Evolutionary conservation across 2,888 invertebrate species (phyloP).

Genomic region (Cacoxenus indagator): DNA sequence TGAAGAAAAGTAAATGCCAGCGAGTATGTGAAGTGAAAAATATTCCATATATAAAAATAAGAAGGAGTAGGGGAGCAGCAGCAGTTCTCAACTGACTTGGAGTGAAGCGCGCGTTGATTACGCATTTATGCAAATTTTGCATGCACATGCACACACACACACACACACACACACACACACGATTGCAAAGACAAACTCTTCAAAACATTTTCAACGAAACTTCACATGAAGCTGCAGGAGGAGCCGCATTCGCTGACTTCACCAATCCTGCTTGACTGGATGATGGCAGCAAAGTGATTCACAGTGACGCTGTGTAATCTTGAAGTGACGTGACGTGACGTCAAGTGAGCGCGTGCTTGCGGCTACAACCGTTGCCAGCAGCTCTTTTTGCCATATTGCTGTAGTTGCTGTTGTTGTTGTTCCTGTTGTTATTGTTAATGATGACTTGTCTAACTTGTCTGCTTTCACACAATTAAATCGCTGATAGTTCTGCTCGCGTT

Average conservation of each 20-base stretch:
- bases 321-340: conserved; percentile 57
- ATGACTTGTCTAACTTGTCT: no score
- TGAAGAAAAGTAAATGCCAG: conserved; percentile 45
- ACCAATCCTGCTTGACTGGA: neutral
- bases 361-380: conserved; percentile 29
- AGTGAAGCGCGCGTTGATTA: conserved; percentile 54
- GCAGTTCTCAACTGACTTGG: conserved; percentile 14
- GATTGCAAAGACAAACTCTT: neutral
- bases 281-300: conserved; percentile 9
- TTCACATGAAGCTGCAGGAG: conserved; percentile 9
- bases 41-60: neutral
- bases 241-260: neutral
- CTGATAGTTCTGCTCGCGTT: no score
- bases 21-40: neutral
- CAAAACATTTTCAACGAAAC: neutral
- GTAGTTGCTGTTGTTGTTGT: conserved; percentile 13
- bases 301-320: conserved; percentile 26
- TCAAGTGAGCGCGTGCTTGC: conserved; percentile 48
- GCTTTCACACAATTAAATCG: no score
- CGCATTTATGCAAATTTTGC: conserved; percentile 61
- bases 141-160: conserved; percentile 35
- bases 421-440: no score
- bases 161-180: neutral
- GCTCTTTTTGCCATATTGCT: conserved; percentile 33
- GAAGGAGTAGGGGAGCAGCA: neutral